Evolutionary conservation across 2,113 vertebrate species (phyloP).

Genomic region (Cromileptes altivelis): DNA sequence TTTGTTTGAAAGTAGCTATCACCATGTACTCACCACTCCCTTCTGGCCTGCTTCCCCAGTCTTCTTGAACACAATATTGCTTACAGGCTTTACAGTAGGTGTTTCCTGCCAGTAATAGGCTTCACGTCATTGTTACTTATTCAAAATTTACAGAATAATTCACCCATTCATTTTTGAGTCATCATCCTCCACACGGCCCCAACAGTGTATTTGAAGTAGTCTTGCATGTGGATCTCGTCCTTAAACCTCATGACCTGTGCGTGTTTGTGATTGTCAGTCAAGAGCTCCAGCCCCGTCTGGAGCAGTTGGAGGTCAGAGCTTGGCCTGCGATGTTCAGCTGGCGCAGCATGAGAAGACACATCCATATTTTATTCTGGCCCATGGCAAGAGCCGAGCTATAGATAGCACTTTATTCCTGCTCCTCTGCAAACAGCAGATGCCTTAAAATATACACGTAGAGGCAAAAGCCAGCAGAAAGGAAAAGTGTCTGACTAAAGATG

Average conservation of each 20-base stretch:
- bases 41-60: background rate
- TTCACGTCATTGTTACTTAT: slow-evolving; percentile 26
- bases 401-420: slow-evolving; percentile 74
- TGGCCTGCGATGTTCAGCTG: slow-evolving; percentile 51
- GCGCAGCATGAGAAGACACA: slow-evolving; percentile 61
- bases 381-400: slow-evolving; percentile 78
- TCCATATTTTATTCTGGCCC: slow-evolving; percentile 81
- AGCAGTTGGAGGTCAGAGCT: slow-evolving; percentile 68
- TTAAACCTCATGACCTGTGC: background rate
- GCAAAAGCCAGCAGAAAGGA: slow-evolving; percentile 37
- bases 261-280: slow-evolving; percentile 32
- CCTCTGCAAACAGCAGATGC: slow-evolving; percentile 57
- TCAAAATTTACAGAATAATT: slow-evolving; percentile 45
- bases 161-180: slow-evolving; percentile 12
- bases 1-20: background rate
- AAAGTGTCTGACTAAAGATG: slow-evolving; percentile 50
- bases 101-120: slow-evolving; percentile 37
- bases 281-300: slow-evolving; percentile 32
- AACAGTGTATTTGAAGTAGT: background rate
- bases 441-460: slow-evolving; percentile 67
- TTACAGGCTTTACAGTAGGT: background rate
- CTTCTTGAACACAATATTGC: background rate
- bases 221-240: background rate
- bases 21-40: background rate
- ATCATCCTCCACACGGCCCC: background rate